These are phyloP conservation scores for Himalopsyche kuldschensis DNA, from an alignment of 2,888 invertebrate genomes.

Conservation along the genomic window DNA sequence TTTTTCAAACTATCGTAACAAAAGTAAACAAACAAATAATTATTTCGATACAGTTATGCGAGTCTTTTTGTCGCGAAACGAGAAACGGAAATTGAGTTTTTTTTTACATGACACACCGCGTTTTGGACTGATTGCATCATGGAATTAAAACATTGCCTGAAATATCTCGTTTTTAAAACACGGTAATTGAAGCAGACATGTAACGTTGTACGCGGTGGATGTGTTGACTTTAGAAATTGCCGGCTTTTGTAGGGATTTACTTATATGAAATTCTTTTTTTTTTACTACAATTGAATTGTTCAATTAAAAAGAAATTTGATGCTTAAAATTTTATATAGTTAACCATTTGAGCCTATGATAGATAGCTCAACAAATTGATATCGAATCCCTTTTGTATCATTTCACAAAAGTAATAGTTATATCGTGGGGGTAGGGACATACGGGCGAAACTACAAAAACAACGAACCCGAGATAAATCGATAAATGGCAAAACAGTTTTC, in stretches of 20 bases:
- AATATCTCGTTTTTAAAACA: background rate
- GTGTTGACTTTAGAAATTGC: background rate
- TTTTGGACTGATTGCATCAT: background rate
- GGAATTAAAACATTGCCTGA: background rate
- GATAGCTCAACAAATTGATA: too few species aligned
- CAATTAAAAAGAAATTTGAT: too few species aligned
- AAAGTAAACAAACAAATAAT: background rate
- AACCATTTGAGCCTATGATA: too few species aligned
- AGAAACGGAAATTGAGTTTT: background rate
- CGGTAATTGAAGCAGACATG: background rate
- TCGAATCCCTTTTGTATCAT: too few species aligned
- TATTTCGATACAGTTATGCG: background rate
- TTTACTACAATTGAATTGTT: too few species aligned
- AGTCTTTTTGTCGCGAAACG: background rate
- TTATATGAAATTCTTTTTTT: background rate
- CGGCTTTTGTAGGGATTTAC: background rate
- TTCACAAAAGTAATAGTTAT: too few species aligned
- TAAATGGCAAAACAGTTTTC: too few species aligned
- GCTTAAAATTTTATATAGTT: too few species aligned
- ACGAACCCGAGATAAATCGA: too few species aligned
- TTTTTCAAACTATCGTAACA: background rate
- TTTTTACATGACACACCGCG: background rate
- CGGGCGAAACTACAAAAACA: too few species aligned
- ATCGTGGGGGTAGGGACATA: too few species aligned
- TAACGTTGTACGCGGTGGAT: background rate